Evolutionary conservation across 2,113 vertebrate genomes (phyloP).

Genomic region (Emberiza fucata): DNA sequence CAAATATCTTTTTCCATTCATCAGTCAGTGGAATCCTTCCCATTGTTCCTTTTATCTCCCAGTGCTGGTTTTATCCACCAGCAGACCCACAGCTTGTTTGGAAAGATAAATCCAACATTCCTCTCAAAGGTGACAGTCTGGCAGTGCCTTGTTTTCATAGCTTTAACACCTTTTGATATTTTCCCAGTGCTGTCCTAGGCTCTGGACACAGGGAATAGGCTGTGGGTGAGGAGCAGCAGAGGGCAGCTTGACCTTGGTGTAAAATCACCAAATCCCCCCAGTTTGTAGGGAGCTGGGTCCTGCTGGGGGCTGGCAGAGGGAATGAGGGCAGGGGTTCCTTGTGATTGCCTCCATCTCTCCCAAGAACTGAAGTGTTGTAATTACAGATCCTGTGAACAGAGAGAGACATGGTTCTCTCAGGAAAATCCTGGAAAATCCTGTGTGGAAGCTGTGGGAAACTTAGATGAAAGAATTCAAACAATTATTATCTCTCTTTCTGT

Average conservation of each 20-base stretch:
- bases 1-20: too few relatives aligned
- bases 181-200: neutral
- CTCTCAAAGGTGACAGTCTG: neutral
- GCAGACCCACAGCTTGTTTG: too few relatives aligned
- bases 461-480: too few relatives aligned
- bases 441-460: too few relatives aligned
- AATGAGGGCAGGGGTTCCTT: neutral
- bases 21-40: too few relatives aligned
- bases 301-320: neutral
- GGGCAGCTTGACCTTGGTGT: constrained; percentile 25
- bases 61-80: too few relatives aligned
- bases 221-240: constrained; percentile 9
- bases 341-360: neutral
- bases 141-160: neutral
- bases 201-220: neutral
- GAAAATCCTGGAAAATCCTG: too few relatives aligned
- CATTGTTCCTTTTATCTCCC: too few relatives aligned
- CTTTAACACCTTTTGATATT: constrained; percentile 9
- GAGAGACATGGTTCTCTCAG: too few relatives aligned
- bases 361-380: neutral
- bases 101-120: too few relatives aligned
- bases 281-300: neutral
- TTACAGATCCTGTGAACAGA: too few relatives aligned
- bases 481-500: too few relatives aligned
- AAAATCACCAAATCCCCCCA: neutral